Base-by-base conservation (phyloP, 1,140 invertebrate genomes). In the Drosophila grimshawi region DNA sequence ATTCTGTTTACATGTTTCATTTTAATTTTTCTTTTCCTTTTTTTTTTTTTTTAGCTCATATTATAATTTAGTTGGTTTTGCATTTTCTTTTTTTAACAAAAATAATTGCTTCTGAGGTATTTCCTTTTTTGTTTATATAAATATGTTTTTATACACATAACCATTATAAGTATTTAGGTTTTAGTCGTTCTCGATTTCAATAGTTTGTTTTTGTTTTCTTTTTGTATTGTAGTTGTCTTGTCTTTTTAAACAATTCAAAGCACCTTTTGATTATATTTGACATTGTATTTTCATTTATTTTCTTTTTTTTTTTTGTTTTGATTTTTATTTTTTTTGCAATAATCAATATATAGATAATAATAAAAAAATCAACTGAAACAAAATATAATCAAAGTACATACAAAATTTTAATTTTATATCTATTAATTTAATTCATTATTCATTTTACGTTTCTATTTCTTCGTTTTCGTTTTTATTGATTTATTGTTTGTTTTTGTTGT, bases 51-150 rank as follows among this genome's bases (percentile, higher is more conserved):
- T 88, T 65, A 56, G 30, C 10, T 72, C 48, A 30, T 80, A 69
- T 78, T 74, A 74, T 77, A 64, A 69, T 65, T 80, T 63, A 67
- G 56, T 71, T 77, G 48, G 6, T 76, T 76, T 73, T 72, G 27
- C 45, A 76, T 49, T 59, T 55, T 53, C 35, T 72, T 67, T 62
- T 78, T 63, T 74, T 89, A 91, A 91, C 83, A 91, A 91, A 91
- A 91, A 91, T 91, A 91, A 91, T 91, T 91, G 89, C 85, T 91
- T 90, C 57, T 91, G 89, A 91, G 89, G 89, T 91, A 91, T 91
- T 91, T 91, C 63, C 69, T 90, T 74, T 65, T 90, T 86, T 80
- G 78, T 82, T 90, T 90, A 78, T 88, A 89, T 89, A 82, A 89
- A 89, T 82, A 80, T 89, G 70, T 81, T 77, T 76, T 82, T 88